Base-by-base conservation (phyloP, 2,113 vertebrate genomes). In the Corythoichthys haematopterus region DNA sequence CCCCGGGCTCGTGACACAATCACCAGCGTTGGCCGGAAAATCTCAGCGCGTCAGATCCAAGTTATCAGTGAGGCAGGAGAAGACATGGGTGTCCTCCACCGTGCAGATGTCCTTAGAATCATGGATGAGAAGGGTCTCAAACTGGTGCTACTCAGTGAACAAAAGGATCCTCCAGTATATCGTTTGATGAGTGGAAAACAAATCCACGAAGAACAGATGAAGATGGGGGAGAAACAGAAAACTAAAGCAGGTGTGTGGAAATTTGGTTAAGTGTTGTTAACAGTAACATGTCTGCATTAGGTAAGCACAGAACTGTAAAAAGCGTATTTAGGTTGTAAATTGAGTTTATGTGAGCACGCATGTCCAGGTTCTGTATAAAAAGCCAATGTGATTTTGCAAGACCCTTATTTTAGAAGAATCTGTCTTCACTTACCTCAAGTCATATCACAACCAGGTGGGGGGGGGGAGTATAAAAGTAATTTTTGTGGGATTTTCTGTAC, bases 151-250 rank as follows among this genome's bases (percentile, higher is more conserved):
- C 78, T 94, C 60, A 75, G 2, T 1, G 78, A 90, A 7, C 53
- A 81, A 0, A 50, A 74, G 1, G 91, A 95, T 1, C 95, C 95
- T 2, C 94, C 97, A 0, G 72, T 94, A 0, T 99, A 96, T 84
- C 90, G 72, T 76, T 89, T 99, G 57, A 93, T 99, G 93, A 95
- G 88, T 0, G 95, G 97, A 15, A 82, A 90, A 45, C 95, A 97
- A 88, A 93, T 99, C 60, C 88, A 95, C 0, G 89, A 95, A 62
- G 94, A 96, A 35, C 94, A 94, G 70, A 75, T 97, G 14, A 91
- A 71, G 51, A 87, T 85, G 0, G 72, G 92, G 16, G 93, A 95
- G 68, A 87, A 86, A 67, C 81, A 92, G 69, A 97, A 94, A 83
- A 65, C 76, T 1, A 93, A 92, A 75, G 1, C 84, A 52, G 92